These are phyloP conservation scores for Solea solea DNA, from an alignment of 2,113 vertebrate genomes.

Conservation along the genomic window DNA sequence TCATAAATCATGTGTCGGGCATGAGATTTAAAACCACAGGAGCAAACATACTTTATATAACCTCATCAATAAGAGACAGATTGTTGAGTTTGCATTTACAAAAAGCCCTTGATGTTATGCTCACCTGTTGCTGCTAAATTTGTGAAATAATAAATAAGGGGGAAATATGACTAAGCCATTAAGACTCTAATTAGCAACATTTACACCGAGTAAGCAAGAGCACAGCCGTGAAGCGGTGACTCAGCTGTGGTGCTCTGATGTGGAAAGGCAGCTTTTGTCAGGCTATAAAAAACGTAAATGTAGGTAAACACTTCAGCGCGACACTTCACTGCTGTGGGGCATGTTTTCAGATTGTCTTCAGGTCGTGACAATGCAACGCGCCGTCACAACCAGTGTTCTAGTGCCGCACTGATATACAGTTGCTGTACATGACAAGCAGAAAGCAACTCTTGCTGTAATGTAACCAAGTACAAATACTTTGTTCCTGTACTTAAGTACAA, in stretches of 20 bases:
- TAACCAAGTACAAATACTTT: not conserved
- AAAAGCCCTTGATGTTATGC: too few relatives aligned
- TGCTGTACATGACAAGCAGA: not conserved
- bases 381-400: not conserved
- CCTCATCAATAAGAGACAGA: too few relatives aligned
- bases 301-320: conserved; percentile 33
- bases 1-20: too few relatives aligned
- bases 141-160: too few relatives aligned
- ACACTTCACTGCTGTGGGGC: conserved; percentile 1
- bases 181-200: not conserved
- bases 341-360: not conserved
- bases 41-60: too few relatives aligned
- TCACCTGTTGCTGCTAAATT: too few relatives aligned
- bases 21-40: too few relatives aligned
- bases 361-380: not conserved
- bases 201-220: not conserved
- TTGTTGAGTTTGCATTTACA: not conserved
- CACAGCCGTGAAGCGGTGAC: conserved; percentile 6
- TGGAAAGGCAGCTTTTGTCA: not conserved
- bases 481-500: too few relatives aligned
- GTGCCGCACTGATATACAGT: not conserved
- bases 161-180: not conserved
- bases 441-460: not conserved
- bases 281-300: not conserved
- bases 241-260: conserved; percentile 17